Percentiles rank a stretch among this genome's conserved stretches.
Conservation (phyloP, 23 tunicate genomes). For the Halocynthia roretzi region DNA sequence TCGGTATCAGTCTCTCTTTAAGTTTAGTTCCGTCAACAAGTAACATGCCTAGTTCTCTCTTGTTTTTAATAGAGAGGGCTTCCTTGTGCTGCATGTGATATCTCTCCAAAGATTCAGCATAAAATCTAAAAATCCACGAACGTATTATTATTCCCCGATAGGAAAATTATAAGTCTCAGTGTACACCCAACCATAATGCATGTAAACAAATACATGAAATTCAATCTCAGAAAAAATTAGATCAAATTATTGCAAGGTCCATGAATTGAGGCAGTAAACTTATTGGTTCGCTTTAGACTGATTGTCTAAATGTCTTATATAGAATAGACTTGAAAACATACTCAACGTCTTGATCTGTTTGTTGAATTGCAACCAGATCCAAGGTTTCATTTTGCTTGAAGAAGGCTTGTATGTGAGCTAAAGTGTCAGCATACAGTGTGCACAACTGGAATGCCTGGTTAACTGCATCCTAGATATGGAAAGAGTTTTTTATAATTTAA, state of each 20-base stretch:
- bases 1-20: conserved; percentile 73
- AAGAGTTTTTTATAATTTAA: background rate
- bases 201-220: background rate
- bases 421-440: conserved; percentile 66
- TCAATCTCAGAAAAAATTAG: background rate
- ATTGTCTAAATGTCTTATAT: background rate
- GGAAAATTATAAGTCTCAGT: too few species aligned
- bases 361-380: conserved; percentile 41
- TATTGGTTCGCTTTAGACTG: background rate
- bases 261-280: background rate
- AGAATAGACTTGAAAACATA: conserved; percentile 17
- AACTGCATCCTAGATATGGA: conserved; percentile 42
- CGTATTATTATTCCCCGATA: too few species aligned
- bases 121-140: conserved; percentile 28
- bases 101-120: conserved; percentile 67
- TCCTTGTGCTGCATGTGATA: conserved; percentile 74
- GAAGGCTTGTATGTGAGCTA: conserved; percentile 74
- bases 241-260: too few species aligned
- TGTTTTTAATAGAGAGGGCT: conserved; percentile 60
- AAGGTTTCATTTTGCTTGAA: conserved; percentile 83
- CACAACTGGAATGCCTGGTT: conserved; percentile 79
- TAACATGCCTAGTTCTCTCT: conserved; percentile 84
- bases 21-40: conserved; percentile 73
- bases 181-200: background rate
- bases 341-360: conserved; percentile 72